These are phyloP conservation scores for Gerris buenoi DNA, from an alignment of 1,140 invertebrate genomes.

Conservation along the genomic window DNA sequence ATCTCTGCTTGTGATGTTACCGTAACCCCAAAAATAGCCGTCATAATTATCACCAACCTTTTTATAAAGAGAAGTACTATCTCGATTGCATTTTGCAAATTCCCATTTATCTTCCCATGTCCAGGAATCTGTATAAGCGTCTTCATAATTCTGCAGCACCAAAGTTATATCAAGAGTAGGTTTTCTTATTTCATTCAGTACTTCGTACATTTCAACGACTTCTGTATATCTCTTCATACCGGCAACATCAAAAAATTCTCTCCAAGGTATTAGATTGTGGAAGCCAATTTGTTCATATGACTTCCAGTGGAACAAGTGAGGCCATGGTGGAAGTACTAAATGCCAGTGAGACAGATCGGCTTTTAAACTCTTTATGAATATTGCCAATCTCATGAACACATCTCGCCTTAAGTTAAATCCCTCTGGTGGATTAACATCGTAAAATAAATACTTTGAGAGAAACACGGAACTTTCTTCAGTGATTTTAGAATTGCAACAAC, in stretches of 20 bases:
- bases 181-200: conserved; percentile 42
- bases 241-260: conserved; percentile 68
- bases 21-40: conserved; percentile 45
- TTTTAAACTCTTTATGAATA: conserved; percentile 51
- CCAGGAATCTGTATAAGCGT: conserved; percentile 32
- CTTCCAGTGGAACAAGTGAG: conserved; percentile 78
- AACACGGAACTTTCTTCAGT: background rate
- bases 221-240: conserved; percentile 66
- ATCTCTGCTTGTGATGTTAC: conserved; percentile 45
- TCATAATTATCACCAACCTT: conserved; percentile 16
- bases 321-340: conserved; percentile 74
- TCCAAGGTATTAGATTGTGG: conserved; percentile 52
- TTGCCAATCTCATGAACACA: conserved; percentile 84
- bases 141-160: conserved; percentile 69
- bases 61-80: background rate
- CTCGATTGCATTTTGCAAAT: conserved; percentile 35
- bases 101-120: conserved; percentile 71
- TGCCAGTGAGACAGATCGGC: conserved; percentile 31
- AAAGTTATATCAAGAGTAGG: conserved; percentile 51
- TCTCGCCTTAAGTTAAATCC: conserved; percentile 93
- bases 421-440: conserved; percentile 86
- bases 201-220: conserved; percentile 75
- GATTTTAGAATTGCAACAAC: no score
- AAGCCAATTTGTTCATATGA: conserved; percentile 33
- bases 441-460: conserved; percentile 47